phyloP scores from a whole-genome alignment of 2,797 vertebrate species.

The Orientallactaga sibirica region DNA sequence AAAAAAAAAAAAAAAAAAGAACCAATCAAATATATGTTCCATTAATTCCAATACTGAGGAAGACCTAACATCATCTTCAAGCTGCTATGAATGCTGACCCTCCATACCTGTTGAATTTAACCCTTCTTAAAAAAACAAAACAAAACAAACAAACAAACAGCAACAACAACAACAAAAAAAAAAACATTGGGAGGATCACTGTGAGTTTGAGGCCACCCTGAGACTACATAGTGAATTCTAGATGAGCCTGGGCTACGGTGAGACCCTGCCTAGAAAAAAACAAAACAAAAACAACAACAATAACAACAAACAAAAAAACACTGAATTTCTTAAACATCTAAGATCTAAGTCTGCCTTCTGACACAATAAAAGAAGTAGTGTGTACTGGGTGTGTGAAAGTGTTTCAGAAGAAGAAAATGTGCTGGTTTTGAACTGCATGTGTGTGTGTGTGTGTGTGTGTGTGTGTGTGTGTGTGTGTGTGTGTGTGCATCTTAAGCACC shows the following conservation, averaged over 20 bases:
- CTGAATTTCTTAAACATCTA: neutral
- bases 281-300: too few relatives aligned
- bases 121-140: neutral
- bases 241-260: too few relatives aligned
- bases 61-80: neutral
- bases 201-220: too few relatives aligned
- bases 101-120: neutral
- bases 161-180: too few relatives aligned
- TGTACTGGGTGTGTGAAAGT: neutral
- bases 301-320: neutral
- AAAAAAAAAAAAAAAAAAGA: neutral
- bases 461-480: neutral
- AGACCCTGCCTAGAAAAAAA: too few relatives aligned
- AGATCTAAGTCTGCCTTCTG: constrained; percentile 5
- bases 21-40: neutral
- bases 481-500: neutral
- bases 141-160: neutral
- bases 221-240: too few relatives aligned
- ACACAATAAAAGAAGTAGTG: constrained; percentile 32
- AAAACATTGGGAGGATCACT: too few relatives aligned
- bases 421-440: too few relatives aligned
- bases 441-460: too few relatives aligned
- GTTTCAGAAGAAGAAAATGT: neutral
- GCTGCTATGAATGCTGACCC: neutral
- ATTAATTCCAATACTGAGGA: constrained; percentile 38